phyloP scores from a whole-genome alignment of 2,888 invertebrate species.

The Sarcophaga variegata region DNA sequence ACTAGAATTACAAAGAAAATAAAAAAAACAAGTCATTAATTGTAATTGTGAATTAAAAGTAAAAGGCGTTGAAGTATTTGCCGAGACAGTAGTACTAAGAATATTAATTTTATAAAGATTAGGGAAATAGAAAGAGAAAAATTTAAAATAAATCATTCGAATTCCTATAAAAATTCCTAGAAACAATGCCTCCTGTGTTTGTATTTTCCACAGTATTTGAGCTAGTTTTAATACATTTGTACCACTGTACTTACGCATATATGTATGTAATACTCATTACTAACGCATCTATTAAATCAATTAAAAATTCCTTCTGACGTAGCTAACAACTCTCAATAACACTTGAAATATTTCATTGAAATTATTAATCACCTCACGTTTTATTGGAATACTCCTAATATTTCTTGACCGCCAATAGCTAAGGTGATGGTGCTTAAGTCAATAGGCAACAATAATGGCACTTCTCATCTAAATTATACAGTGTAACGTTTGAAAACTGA shows the following conservation, averaged over 20 bases:
- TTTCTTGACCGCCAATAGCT: neutral
- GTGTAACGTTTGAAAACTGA: neutral
- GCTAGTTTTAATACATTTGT: no score
- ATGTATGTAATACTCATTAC: no score
- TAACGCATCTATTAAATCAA: neutral
- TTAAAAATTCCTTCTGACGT: neutral
- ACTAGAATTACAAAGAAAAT: neutral
- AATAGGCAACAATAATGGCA: neutral
- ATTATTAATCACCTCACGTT: neutral
- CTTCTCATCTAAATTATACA: neutral
- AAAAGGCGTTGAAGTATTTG: neutral
- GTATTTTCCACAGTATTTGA: no score
- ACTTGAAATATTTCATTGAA: neutral
- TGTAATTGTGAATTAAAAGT: neutral
- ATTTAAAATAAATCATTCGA: no score
- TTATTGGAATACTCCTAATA: neutral
- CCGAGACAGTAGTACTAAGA: neutral
- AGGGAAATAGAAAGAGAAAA: no score
- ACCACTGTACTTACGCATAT: no score
- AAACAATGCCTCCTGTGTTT: no score
- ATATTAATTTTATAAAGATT: no score
- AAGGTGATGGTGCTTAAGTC: neutral
- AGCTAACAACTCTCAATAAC: neutral
- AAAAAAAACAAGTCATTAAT: neutral
- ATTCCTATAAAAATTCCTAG: no score